Conservation (phyloP, 1,140 invertebrate genomes). For the Drosophila setifemur region DNA sequence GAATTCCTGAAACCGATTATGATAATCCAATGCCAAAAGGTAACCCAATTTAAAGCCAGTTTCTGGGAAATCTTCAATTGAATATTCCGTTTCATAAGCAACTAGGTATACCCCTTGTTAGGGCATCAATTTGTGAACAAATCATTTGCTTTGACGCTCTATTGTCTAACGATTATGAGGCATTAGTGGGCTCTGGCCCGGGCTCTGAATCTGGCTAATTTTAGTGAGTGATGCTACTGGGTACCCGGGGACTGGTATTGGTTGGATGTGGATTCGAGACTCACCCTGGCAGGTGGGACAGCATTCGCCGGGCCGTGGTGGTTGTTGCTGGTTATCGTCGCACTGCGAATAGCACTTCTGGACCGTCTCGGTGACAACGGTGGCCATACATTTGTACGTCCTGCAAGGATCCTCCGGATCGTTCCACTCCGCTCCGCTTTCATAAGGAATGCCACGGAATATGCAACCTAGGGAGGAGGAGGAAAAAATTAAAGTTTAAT, state of each 20-base stretch:
- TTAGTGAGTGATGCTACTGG: conserved; percentile 63
- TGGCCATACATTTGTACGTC: conserved; percentile 89
- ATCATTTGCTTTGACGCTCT: conserved; percentile 3
- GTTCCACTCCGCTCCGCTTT: conserved; percentile 90
- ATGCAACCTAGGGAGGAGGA: conserved; percentile 91
- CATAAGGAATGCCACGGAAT: conserved; percentile 87
- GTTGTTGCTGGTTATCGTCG: conserved; percentile 85
- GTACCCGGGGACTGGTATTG: conserved; percentile 22
- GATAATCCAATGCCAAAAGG: not conserved
- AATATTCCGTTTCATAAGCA: too few relatives aligned
- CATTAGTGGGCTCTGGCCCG: conserved; percentile 60
- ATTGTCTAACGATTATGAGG: conserved; percentile 59
- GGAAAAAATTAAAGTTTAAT: not conserved
- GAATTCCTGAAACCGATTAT: not conserved
- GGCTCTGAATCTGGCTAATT: conserved; percentile 60
- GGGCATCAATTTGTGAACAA: conserved; percentile 2
- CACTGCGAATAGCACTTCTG: conserved; percentile 92
- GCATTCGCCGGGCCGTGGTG: conserved; percentile 89
- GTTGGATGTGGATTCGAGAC: conserved; percentile 29
- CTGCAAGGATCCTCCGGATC: conserved; percentile 88
- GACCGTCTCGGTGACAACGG: conserved; percentile 90
- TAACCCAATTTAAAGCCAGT: not conserved
- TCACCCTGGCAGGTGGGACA: conserved; percentile 91
- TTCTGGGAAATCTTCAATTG: too few relatives aligned
- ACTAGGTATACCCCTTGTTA: conserved; percentile 6